Percentiles rank a stretch among this genome's conserved stretches.
These are phyloP conservation scores for Zaprionus capensis DNA, from an alignment of 1,140 invertebrate genomes.

Conservation along the genomic window DNA sequence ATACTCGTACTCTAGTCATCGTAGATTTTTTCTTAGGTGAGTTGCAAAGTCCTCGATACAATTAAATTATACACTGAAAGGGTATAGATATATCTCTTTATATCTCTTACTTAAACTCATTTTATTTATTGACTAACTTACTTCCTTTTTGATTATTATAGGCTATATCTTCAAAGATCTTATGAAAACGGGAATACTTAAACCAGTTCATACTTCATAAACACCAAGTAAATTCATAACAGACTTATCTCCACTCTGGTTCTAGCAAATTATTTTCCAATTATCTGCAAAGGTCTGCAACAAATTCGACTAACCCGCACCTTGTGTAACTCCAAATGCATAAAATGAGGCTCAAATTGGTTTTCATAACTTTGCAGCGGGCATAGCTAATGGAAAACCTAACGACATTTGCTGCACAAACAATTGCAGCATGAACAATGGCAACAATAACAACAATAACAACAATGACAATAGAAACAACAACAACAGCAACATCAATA, in stretches of 20 bases:
- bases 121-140: no score
- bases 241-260: not conserved
- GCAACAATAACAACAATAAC: slow-evolving; percentile 17
- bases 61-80: no score
- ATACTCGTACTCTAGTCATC: no score
- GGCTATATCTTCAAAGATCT: no score
- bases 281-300: not conserved
- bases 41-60: no score
- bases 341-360: slow-evolving; percentile 8
- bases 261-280: not conserved
- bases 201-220: not conserved
- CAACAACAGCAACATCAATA: slow-evolving; percentile 18
- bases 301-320: not conserved
- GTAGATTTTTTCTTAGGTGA: no score
- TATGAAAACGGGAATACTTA: not conserved
- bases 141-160: no score
- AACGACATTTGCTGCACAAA: slow-evolving; percentile 42
- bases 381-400: slow-evolving; percentile 27
- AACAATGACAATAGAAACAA: not conserved
- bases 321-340: not conserved
- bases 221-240: not conserved
- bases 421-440: slow-evolving; percentile 20
- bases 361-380: slow-evolving; percentile 12
- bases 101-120: no score
- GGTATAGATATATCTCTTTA: no score